Base-by-base conservation (phyloP, 2,113 vertebrate species). In the Crotalus tigris region DNA sequence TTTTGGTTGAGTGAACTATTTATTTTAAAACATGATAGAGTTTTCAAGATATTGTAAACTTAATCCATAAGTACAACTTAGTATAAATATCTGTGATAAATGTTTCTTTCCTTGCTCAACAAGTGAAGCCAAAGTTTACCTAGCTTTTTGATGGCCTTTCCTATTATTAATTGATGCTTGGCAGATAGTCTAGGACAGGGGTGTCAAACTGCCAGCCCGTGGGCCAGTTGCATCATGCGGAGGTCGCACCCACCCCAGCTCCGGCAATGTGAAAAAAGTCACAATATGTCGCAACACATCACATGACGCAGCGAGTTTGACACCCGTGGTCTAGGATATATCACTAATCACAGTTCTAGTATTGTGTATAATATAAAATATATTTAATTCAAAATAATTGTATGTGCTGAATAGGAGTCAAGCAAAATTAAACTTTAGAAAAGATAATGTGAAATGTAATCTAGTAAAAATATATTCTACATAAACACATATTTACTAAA, bases 371-470 rank as follows among this genome's bases (percentile, higher is more conserved):
- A 97, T 97, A 95, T 96, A 93, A 94, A 96, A 91, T n/a, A 81
- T 19, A 92, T 93, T 91, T 94, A 96, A 96, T n/a, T 85, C 89
- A 95, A 96, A 96, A 93, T 95, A 96, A 96, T 97, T 93, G 87
- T 53, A 92, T 93, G 29, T 92, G 53, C 87, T 94, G 53, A 95
- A 8, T 94, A 92, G 93, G 96, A 91, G 92, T 92, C 95, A 96
- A 93, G 95, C 95, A 57, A 92, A 95, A 94, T 96, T 96, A 95
- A 92, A 90, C n/a, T 93, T 95, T 94, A 94, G 92, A 64, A 95
- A 95, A 96, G 95, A 96, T 90, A 96, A 92, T 92, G 91, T 93
- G 95, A 89, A 95, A 96, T 88, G 5, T 94, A 96, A 96, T 91
- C 55, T 95, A 96, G 96, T 97, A 93, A 97, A 93, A 95, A 96